Percentiles rank a stretch among this genome's conserved stretches.
These are phyloP conservation scores for Pseudochaenichthys georgianus DNA, from an alignment of 2,797 vertebrate species.

Conservation along the genomic window DNA sequence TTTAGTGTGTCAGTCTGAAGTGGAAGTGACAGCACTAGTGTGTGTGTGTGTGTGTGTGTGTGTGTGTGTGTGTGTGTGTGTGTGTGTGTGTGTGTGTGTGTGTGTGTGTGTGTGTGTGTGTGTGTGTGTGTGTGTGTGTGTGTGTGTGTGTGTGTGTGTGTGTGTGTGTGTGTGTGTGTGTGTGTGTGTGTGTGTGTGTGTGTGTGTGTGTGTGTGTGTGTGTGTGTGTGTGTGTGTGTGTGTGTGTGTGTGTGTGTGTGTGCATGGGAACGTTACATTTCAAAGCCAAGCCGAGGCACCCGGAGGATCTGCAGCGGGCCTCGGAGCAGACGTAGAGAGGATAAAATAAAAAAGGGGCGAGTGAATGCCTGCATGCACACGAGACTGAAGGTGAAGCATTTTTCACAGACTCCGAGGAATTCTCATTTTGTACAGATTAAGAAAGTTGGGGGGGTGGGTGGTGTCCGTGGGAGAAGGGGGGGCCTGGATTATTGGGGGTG, in stretches of 20 bases:
- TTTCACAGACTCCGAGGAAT: constrained; percentile 77
- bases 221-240: constrained; percentile 29
- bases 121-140: constrained; percentile 32
- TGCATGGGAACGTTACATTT: constrained; percentile 82
- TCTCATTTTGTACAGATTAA: constrained; percentile 88
- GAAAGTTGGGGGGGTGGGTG: constrained; percentile 63
- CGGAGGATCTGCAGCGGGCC: constrained; percentile 57
- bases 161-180: constrained; percentile 46
- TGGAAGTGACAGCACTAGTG: constrained; percentile 69
- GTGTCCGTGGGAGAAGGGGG: constrained; percentile 64
- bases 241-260: constrained; percentile 31
- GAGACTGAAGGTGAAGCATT: constrained; percentile 77
- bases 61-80: too few relatives aligned
- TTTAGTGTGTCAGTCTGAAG: constrained; percentile 82
- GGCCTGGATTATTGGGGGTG: constrained; percentile 68
- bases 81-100: too few relatives aligned
- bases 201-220: constrained; percentile 27
- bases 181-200: constrained; percentile 32
- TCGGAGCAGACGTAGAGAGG: constrained; percentile 9
- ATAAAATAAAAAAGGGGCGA: constrained; percentile 9
- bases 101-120: too few relatives aligned
- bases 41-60: constrained; percentile 34
- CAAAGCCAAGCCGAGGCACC: constrained; percentile 74
- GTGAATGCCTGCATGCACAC: constrained; percentile 41
- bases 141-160: too few relatives aligned